Evolutionary conservation across 2,888 invertebrate genomes (phyloP).

Genomic region (Drosophila ochracea): DNA sequence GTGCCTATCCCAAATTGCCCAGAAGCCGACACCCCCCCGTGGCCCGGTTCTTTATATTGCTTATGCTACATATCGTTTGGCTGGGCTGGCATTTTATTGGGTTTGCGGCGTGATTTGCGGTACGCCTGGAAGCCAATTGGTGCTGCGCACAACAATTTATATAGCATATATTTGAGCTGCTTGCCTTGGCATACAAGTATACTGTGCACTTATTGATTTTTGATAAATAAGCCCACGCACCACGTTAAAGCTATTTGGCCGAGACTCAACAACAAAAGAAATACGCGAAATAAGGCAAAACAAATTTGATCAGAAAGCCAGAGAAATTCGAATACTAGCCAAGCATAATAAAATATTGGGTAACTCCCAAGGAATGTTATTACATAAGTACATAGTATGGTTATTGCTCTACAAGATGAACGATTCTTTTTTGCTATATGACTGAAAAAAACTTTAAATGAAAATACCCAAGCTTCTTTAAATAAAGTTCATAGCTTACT

Average conservation of each 20-base stretch:
- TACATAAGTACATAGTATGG: conserved; percentile 6
- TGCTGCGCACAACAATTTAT: conserved; percentile 48
- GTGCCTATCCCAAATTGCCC: conserved; percentile 56
- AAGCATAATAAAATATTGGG: conserved; percentile 37
- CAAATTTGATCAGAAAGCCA: conserved; percentile 22
- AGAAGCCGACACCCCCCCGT: conserved; percentile 1
- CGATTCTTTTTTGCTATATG: conserved; percentile 34
- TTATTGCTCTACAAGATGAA: conserved; percentile 36
- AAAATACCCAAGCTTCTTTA: not conserved
- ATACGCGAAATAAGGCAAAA: conserved; percentile 9
- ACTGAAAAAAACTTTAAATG: not conserved
- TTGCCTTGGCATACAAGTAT: conserved; percentile 22
- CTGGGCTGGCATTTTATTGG: conserved; percentile 66
- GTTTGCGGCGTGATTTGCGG: conserved; percentile 77
- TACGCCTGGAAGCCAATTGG: conserved; percentile 35
- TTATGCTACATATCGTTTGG: conserved; percentile 48
- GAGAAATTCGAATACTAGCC: conserved; percentile 46
- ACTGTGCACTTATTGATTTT: conserved; percentile 61
- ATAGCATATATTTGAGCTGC: conserved; percentile 36
- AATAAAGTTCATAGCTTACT: not conserved
- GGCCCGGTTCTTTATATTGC: conserved; percentile 34
- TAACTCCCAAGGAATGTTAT: conserved; percentile 19
- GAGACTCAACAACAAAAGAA: conserved; percentile 33
- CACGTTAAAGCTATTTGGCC: conserved; percentile 34
- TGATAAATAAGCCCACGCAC: conserved; percentile 57